Evolutionary conservation across 2,888 invertebrate genomes (phyloP), one percentile per base, ranked within the genome.

Genomic region (Hyposoter dolosus): DNA sequence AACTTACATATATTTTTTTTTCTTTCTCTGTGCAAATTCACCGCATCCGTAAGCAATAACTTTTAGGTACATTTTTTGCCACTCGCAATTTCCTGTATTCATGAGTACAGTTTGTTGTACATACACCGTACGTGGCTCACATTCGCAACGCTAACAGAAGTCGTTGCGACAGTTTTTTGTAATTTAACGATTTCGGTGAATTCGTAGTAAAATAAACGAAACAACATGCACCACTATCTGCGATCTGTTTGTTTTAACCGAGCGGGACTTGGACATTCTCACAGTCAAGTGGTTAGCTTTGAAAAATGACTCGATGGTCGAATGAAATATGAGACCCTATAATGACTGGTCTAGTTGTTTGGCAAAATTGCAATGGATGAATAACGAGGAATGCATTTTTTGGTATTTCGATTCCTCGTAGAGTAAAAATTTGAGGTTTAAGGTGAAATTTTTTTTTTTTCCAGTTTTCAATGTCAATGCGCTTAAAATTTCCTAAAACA

Each of bases 1-100:
- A 74, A 72, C 66, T 74, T 74, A 56, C 50, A 66, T 53, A 2
- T 53, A 23, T 63, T 72, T 72, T 74, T 32, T 79, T 79, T 28
- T 71, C 6, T 47, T 32, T 50, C 66, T 15, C 23, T 23, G 56
- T 63, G 63, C 56, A 82, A 47, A 68, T 68, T 66, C 32, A 43
- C 68, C n/a, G 56, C 32, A 75, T 68, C 75, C 68, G 23, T 66
- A 15, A 10, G 40, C 17, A n/a, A 40, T 35, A 40, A 53, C 76
- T 56, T 32, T 43, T 45, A 43, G 28, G 76, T 65, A 23, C 63
- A 80, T 80, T 80, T 78, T 79, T 71, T 17, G 63, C 15, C 1
- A 63, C 45, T 63, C 40, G 35, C 43, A 63, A 53, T 78, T 40
- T 65, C n/a, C 71, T 17, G 32, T 56, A 53, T 17, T 17, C 47